Evolutionary conservation across 2,888 invertebrate genomes (phyloP), one percentile per base, ranked within the genome.

Genomic region (Conchocele bisecta): DNA sequence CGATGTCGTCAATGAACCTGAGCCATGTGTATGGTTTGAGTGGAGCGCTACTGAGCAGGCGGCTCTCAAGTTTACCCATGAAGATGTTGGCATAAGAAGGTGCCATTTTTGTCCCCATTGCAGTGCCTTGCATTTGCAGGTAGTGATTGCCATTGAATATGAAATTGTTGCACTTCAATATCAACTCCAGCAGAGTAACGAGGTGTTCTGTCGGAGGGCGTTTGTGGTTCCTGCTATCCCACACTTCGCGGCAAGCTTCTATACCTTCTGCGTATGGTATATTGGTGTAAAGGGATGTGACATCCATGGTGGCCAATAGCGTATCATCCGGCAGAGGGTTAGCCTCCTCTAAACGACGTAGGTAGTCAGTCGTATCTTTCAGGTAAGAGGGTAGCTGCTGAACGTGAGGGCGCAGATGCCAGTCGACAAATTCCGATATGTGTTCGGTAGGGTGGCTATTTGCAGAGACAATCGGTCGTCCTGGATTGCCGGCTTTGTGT

Each of bases 51-150:
- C 20, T 9, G 20, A 76, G 51, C 6, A 61, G 24, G n/a, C 51
- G 17, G 35, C 48, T 15, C 56, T 77, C 74, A 17, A 69, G 33
- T n/a, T 66, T 11, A 11, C 68, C 65, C 71, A 71, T 68, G 31
- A 75, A 77, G 11, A 77, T 48, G 31, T 58, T 61, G 17, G 67
- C 67, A 53, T 69, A 72, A 0, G 59, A 46, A 9, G 66, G 73
- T 5, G 76, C 72, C 53, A 72, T 59, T 54, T 44, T 57, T 20
- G 58, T 75, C 3, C 74, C 79, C 79, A 74, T 74, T 28, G 68
- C 65, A 4, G 74, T 31, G 26, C 46, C 46, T 46, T 46, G 22
- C 3, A 46, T 20, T 37, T 26, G 70, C 29, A 66, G 57, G 44
- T 63, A 63, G 35, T 64, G 35, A 35, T 68, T 41, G 1, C 39